A percentile compares a stretch with the other conserved stretches of the same genome.
phyloP scores from a whole-genome alignment of 2,888 invertebrate genomes.

The Parnassius orleans region DNA sequence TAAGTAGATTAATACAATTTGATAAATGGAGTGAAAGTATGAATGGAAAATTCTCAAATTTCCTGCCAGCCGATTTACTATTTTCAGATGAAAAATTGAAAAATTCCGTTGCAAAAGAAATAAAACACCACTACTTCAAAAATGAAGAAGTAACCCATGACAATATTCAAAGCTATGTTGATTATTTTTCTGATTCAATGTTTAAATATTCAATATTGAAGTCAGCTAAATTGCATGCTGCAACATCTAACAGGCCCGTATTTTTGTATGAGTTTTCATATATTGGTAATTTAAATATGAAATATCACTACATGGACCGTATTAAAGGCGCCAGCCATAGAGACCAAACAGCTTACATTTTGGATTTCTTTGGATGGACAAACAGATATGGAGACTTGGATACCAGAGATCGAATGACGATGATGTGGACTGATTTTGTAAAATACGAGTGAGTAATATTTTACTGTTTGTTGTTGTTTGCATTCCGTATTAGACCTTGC shows the following conservation, averaged over 20 bases:
- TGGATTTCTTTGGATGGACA: conserved; percentile 62
- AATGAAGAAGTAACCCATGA: conserved; percentile 49
- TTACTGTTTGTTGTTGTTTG: too few species aligned
- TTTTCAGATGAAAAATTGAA: conserved; percentile 48
- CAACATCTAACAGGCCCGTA: conserved; percentile 44
- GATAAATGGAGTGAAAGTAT: conserved; percentile 62
- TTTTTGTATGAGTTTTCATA: conserved; percentile 68
- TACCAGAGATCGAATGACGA: conserved; percentile 59
- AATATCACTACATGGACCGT: conserved; percentile 59
- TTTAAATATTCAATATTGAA: conserved; percentile 65
- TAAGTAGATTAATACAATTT: conserved; percentile 60
- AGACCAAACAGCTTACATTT: conserved; percentile 65
- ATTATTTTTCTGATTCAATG: conserved; percentile 71
- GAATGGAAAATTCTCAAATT: conserved; percentile 62
- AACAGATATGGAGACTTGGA: conserved; percentile 55
- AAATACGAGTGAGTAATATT: conserved; percentile 61
- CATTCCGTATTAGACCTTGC: too few species aligned
- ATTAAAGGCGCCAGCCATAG: conserved; percentile 69
- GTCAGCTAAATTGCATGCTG: conserved; percentile 58
- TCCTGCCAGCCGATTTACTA: conserved; percentile 61
- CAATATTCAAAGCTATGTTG: conserved; percentile 52
- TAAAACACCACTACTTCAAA: conserved; percentile 58
- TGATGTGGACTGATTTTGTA: conserved; percentile 69
- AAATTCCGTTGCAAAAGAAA: conserved; percentile 44
- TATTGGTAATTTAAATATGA: conserved; percentile 58